Conservation (phyloP, 2,888 invertebrate genomes). For the Priocnemis perturbator region DNA sequence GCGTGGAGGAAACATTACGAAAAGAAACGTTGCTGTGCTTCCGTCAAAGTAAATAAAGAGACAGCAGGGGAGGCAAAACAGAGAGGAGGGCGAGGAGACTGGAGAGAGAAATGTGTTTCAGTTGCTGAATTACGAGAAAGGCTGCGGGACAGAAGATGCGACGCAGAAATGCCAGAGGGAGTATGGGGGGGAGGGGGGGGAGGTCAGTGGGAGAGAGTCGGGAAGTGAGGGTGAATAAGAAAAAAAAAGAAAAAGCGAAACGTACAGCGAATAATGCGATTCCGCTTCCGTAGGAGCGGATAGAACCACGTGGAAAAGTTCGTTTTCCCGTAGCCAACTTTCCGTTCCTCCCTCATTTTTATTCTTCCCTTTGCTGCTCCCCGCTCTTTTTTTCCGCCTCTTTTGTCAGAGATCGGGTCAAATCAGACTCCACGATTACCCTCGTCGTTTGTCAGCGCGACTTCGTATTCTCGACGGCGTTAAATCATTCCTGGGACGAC, state of each 20-base stretch:
- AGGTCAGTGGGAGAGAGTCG: not conserved
- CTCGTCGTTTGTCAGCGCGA: conserved; percentile 28
- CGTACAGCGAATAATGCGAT: conserved; percentile 56
- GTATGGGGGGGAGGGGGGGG: not conserved
- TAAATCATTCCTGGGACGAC: conserved; percentile 18
- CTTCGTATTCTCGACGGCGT: conserved; percentile 15
- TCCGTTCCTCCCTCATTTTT: conserved; percentile 35
- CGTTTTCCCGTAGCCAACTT: conserved; percentile 41
- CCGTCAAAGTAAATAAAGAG: conserved; percentile 39
- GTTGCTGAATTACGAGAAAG: conserved; percentile 7
- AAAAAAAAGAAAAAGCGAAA: conserved; percentile 29
- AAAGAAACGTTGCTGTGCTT: conserved; percentile 35
- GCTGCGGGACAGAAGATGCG: not conserved
- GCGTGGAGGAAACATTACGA: conserved; percentile 23
- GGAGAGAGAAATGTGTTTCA: not conserved
- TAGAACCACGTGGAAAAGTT: conserved; percentile 53
- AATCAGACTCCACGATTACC: conserved; percentile 31
- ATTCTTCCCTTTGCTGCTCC: not conserved
- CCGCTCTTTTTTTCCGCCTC: conserved; percentile 20
- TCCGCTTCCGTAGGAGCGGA: conserved; percentile 42
- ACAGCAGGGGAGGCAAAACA: conserved; percentile 18
- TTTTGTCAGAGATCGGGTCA: conserved; percentile 35
- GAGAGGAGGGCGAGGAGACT: conserved; percentile 28
- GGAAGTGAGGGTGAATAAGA: not conserved
- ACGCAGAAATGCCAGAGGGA: conserved; percentile 1